Conservation (phyloP, 23 tunicate genomes). For the Halocynthia roretzi region DNA sequence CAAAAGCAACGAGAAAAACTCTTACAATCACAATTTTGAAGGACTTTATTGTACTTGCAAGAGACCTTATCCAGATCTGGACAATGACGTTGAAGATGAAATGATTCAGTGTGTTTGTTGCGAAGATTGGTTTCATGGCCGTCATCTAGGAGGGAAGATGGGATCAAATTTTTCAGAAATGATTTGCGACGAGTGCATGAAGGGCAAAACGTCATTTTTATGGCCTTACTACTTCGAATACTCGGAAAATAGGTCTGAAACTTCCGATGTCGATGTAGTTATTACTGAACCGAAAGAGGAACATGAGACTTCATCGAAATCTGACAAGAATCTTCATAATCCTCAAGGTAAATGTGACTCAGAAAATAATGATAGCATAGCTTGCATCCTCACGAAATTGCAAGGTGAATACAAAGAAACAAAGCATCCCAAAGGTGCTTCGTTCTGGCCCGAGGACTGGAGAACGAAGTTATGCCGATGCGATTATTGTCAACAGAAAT, state of each 20-base stretch:
- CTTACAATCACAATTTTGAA: slow-evolving; percentile 82
- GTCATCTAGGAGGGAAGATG: slow-evolving; percentile 49
- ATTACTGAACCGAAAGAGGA: neutral
- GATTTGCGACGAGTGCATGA: slow-evolving; percentile 81
- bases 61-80: slow-evolving; percentile 91
- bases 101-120: slow-evolving; percentile 97
- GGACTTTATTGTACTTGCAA: slow-evolving; percentile 81
- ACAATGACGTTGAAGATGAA: slow-evolving; percentile 59
- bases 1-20: slow-evolving; percentile 45
- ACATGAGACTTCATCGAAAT: no score
- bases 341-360: neutral
- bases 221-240: slow-evolving; percentile 15
- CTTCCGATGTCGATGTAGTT: neutral
- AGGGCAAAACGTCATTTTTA: slow-evolving; percentile 11
- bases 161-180: slow-evolving; percentile 62
- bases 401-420: neutral
- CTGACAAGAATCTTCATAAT: neutral
- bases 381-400: neutral
- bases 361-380: neutral
- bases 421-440: slow-evolving; percentile 35
- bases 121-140: slow-evolving; percentile 92
- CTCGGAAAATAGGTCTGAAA: neutral
- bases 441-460: slow-evolving; percentile 82
- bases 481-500: slow-evolving; percentile 29
- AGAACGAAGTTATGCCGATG: slow-evolving; percentile 65